Evolutionary conservation across 2,797 vertebrate genomes (phyloP).

Genomic region (Cossypha polioptera): DNA sequence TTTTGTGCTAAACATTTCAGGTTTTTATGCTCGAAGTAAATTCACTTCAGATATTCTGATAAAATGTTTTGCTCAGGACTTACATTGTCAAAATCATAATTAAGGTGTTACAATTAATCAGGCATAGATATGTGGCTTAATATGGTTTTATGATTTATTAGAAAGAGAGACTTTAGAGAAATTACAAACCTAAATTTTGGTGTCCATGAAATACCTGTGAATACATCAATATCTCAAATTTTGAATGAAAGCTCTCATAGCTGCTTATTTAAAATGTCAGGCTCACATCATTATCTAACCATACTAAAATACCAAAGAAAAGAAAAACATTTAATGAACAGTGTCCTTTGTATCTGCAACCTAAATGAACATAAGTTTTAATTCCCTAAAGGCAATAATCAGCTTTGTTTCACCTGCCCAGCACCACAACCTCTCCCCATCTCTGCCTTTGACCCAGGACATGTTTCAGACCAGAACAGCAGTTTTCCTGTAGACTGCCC

Average conservation of each 20-base stretch:
- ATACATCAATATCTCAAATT: neutral
- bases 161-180: neutral
- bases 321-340: neutral
- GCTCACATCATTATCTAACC: neutral
- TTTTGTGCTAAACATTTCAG: neutral
- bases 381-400: neutral
- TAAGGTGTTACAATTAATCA: neutral
- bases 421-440: accelerated
- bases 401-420: neutral
- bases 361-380: neutral
- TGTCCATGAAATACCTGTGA: neutral
- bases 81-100: neutral
- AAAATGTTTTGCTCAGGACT: neutral
- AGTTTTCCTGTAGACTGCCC: neutral
- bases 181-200: neutral
- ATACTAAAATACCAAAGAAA: neutral
- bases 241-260: neutral
- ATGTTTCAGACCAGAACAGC: neutral
- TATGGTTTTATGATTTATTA: neutral
- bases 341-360: neutral
- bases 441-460: neutral
- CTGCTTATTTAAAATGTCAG: neutral
- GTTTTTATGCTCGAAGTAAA: neutral
- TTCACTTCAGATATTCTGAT: neutral
- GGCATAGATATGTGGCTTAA: neutral